phyloP scores from a whole-genome alignment of 1,140 invertebrate genomes.

The Grapholita molesta region DNA sequence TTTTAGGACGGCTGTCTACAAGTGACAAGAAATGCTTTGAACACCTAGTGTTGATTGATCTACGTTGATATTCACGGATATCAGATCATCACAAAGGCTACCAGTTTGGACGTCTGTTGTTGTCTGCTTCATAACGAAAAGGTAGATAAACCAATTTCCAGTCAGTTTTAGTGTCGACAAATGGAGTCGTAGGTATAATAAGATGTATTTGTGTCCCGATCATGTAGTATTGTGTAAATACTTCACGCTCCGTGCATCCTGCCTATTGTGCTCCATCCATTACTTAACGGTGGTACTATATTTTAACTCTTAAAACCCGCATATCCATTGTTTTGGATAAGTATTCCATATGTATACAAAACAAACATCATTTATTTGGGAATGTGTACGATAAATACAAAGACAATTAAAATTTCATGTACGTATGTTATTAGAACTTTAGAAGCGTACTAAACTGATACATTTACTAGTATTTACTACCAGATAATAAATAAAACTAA shows the following conservation, averaged over 20 bases:
- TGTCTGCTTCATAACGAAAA: slow-evolving; percentile 15
- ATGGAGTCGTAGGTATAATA: slow-evolving; percentile 17
- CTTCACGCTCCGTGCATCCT: background rate
- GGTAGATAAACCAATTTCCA: slow-evolving; percentile 36
- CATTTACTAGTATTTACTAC: too few species aligned
- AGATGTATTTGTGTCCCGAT: background rate
- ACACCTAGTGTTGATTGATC: slow-evolving; percentile 4
- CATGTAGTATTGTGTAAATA: slow-evolving; percentile 5
- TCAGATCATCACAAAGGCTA: background rate
- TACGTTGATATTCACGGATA: background rate
- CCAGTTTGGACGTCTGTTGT: background rate
- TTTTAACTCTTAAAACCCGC: background rate
- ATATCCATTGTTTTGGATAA: background rate
- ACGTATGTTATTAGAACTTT: too few species aligned
- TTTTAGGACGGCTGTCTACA: background rate
- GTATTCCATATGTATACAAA: too few species aligned
- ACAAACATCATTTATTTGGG: too few species aligned
- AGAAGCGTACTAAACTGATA: too few species aligned
- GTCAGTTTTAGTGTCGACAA: slow-evolving; percentile 8
- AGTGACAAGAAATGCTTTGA: background rate
- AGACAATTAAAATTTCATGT: too few species aligned
- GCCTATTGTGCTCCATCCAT: background rate
- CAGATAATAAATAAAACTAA: too few species aligned
- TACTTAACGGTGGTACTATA: background rate
- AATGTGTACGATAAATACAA: too few species aligned